These are phyloP conservation scores for Stegastes partitus DNA, from an alignment of 2,113 vertebrate genomes.

Conservation along the genomic window DNA sequence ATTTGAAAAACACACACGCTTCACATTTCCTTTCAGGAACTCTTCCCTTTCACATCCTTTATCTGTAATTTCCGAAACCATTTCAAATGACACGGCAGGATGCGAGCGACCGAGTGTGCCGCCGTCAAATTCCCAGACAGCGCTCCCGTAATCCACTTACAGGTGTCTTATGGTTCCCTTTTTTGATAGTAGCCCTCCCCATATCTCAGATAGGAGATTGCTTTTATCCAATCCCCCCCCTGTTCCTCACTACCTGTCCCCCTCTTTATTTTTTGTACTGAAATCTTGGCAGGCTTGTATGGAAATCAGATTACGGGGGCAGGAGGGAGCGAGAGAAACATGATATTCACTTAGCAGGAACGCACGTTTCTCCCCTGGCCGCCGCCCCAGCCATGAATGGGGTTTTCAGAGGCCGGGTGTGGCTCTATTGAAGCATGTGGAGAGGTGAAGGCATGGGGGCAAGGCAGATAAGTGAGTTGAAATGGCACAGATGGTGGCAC, in stretches of 20 bases:
- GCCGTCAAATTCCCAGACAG: constrained; percentile 66
- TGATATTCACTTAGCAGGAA: constrained; percentile 72
- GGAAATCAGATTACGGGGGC: constrained; percentile 75
- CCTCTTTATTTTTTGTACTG: constrained; percentile 34
- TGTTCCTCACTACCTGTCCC: constrained; percentile 71
- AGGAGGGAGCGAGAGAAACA: constrained; percentile 66
- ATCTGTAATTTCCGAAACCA: constrained; percentile 52
- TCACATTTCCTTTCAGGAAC: constrained; percentile 46
- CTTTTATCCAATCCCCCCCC: constrained; percentile 59
- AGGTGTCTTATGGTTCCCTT: constrained; percentile 61
- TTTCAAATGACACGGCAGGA: constrained; percentile 49
- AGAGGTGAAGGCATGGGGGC: constrained; percentile 60
- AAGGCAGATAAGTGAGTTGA: constrained; percentile 69
- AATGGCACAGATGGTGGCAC: constrained; percentile 77
- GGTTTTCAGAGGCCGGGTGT: constrained; percentile 58
- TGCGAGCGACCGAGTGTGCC: constrained; percentile 37
- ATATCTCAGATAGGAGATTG: constrained; percentile 59
- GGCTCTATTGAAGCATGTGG: constrained; percentile 62
- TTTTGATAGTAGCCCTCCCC: constrained; percentile 21
- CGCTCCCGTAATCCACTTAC: constrained; percentile 78
- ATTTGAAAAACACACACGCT: constrained; percentile 44
- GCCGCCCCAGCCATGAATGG: constrained; percentile 53
- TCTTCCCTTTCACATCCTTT: constrained; percentile 37
- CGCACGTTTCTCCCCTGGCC: constrained; percentile 47
- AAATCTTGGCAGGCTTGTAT: constrained; percentile 67